Percentiles rank a stretch among this genome's conserved stretches.
phyloP scores from a whole-genome alignment of 2,888 invertebrate genomes.

The Hyposoter dolosus region DNA sequence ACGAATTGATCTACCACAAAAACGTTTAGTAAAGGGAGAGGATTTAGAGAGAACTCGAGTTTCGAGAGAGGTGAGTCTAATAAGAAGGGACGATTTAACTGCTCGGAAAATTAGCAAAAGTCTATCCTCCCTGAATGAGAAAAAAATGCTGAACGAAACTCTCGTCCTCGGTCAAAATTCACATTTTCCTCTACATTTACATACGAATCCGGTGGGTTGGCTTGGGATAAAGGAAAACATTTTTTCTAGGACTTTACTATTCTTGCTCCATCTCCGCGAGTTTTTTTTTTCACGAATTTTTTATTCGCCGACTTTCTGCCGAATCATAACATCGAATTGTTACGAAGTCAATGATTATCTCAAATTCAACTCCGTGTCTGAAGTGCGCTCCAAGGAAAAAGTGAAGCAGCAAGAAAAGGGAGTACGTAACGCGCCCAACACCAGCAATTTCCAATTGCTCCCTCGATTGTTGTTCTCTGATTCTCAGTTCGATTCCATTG shows the following conservation, averaged over 20 bases:
- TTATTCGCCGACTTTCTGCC: neutral
- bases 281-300: constrained; percentile 22
- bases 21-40: constrained; percentile 45
- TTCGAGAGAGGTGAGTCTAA: constrained; percentile 60
- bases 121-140: constrained; percentile 63
- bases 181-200: constrained; percentile 60
- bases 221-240: constrained; percentile 30
- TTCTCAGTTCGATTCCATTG: constrained; percentile 43
- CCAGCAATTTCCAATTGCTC: constrained; percentile 60
- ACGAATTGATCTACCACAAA: constrained; percentile 56
- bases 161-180: constrained; percentile 35
- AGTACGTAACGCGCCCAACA: constrained; percentile 15
- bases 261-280: neutral
- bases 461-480: constrained; percentile 56
- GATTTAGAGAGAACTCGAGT: constrained; percentile 33
- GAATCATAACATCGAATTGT: neutral
- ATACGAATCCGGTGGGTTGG: constrained; percentile 58
- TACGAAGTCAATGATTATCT: neutral
- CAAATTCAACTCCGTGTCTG: neutral
- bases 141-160: constrained; percentile 33
- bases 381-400: neutral
- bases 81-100: constrained; percentile 71
- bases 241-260: constrained; percentile 14
- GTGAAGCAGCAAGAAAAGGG: constrained; percentile 14
- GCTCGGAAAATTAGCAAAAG: constrained; percentile 73